Conservation (phyloP, 2,113 vertebrate species). For the Anhinga anhinga region DNA sequence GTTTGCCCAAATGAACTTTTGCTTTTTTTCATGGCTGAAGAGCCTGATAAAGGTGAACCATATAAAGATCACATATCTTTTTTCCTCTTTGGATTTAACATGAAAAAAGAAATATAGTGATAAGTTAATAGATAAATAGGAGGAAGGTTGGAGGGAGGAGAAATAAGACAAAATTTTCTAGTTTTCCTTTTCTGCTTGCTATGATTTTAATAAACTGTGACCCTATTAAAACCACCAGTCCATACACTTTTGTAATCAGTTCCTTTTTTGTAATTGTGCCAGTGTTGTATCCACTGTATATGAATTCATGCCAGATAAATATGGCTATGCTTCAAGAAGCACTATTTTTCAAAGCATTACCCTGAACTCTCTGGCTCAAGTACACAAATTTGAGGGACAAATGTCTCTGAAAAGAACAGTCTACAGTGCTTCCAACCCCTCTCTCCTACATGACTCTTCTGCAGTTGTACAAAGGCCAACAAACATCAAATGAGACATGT, state of each 20-base stretch:
- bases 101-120: not conserved
- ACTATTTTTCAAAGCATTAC: constrained; percentile 63
- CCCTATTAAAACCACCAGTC: constrained; percentile 14
- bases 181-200: not conserved
- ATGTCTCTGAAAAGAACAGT: constrained; percentile 45
- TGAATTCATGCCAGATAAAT: constrained; percentile 28
- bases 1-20: not conserved
- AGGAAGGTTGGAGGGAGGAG: not conserved
- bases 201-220: constrained; percentile 39
- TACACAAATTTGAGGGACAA: constrained; percentile 56
- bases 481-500: constrained; percentile 55
- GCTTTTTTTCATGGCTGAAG: not conserved
- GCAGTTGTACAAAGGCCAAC: constrained; percentile 50
- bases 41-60: not conserved
- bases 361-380: constrained; percentile 44
- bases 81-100: not conserved
- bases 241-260: constrained; percentile 30
- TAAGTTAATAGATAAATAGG: not conserved
- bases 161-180: not conserved
- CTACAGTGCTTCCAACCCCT: constrained; percentile 20
- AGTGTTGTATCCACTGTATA: constrained; percentile 33
- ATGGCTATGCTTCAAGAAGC: constrained; percentile 56
- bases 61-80: not conserved
- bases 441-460: constrained; percentile 48
- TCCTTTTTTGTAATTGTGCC: constrained; percentile 41